A percentile compares a stretch with the other conserved stretches of the same genome.
These are phyloP conservation scores for Chitala chitala DNA, from an alignment of 2,113 vertebrate genomes.

Conservation along the genomic window DNA sequence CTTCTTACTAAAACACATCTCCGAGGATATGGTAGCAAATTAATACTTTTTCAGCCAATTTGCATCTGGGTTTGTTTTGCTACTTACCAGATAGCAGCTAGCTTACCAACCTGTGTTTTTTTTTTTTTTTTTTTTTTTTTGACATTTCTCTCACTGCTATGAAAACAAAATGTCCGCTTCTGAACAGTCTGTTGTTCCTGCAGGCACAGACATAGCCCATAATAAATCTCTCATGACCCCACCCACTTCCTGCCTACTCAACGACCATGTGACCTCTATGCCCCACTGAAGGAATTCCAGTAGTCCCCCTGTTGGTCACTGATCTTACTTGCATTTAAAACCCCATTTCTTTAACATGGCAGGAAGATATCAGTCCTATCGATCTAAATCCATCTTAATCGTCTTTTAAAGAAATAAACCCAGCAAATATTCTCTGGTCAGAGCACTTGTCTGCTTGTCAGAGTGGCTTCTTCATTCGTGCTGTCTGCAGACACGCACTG, in stretches of 20 bases:
- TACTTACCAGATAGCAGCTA: too few relatives aligned
- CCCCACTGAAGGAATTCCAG: neutral
- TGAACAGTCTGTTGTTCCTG: neutral
- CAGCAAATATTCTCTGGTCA: slow-evolving; percentile 32
- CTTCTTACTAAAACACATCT: too few relatives aligned
- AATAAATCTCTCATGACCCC: slow-evolving; percentile 9
- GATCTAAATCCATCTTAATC: slow-evolving; percentile 41
- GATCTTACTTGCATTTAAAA: neutral
- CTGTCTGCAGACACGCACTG: neutral
- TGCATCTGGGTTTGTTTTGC: too few relatives aligned
- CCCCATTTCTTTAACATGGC: neutral
- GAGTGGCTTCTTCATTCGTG: neutral
- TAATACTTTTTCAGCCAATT: too few relatives aligned
- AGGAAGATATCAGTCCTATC: slow-evolving; percentile 27
- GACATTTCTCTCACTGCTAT: too few relatives aligned
- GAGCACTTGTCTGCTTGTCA: slow-evolving; percentile 15
- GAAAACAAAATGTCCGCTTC: slow-evolving; percentile 8
- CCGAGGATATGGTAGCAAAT: too few relatives aligned
- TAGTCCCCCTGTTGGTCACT: slow-evolving; percentile 13
- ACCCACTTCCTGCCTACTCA: slow-evolving; percentile 1
- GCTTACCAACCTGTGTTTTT: too few relatives aligned
- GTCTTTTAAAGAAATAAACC: slow-evolving; percentile 37
- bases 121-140: too few relatives aligned
- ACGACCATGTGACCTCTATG: slow-evolving; percentile 7
- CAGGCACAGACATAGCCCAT: neutral